Conservation (phyloP, 2,113 vertebrate species). For the Ammodytes marinus region DNA sequence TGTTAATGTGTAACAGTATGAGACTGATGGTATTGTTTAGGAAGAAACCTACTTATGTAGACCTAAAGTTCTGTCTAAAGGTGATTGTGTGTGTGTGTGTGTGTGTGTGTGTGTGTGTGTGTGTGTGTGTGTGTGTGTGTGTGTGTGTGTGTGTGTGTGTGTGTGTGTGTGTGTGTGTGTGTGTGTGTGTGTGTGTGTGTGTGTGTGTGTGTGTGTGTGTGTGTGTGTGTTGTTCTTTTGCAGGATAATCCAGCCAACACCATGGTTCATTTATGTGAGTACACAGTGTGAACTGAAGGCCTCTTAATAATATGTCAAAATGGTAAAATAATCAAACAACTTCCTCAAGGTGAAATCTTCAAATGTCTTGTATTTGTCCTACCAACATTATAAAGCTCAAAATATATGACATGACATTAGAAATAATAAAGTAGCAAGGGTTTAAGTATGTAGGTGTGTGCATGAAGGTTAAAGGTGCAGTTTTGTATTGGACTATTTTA, state of each 20-base stretch:
- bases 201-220: constrained; percentile 3
- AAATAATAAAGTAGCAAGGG: background rate
- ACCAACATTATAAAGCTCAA: background rate
- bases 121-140: background rate
- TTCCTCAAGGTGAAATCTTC: background rate
- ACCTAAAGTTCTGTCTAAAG: background rate
- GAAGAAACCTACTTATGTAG: background rate
- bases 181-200: constrained; percentile 6
- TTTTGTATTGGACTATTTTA: background rate
- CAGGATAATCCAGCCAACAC: constrained; percentile 52
- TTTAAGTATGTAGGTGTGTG: background rate
- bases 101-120: no score
- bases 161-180: constrained; percentile 27
- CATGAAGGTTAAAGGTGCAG: background rate
- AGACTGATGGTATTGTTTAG: background rate
- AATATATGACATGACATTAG: background rate
- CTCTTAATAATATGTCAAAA: background rate
- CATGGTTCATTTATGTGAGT: constrained; percentile 87
- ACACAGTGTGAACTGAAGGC: background rate
- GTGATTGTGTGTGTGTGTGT: constrained; percentile 7
- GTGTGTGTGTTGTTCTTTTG: background rate
- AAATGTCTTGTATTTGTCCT: background rate
- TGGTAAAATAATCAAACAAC: background rate
- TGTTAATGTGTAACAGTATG: no score
- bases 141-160: constrained; percentile 13